These are phyloP conservation scores for Blastobasis adustella DNA, from an alignment of 2,888 invertebrate species.

Conservation along the genomic window DNA sequence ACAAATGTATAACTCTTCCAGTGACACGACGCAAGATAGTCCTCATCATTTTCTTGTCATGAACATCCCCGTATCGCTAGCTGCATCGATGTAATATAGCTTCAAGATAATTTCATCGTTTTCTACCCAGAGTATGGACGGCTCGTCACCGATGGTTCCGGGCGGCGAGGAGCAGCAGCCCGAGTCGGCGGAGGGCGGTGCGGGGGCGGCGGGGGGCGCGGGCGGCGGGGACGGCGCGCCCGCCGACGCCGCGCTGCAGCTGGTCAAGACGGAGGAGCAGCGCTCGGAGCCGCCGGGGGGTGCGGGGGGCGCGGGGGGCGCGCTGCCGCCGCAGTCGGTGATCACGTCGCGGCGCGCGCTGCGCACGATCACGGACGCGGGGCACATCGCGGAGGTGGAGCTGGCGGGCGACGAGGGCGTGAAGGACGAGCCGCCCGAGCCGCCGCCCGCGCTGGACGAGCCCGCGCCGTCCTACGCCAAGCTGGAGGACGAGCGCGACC, in stretches of 20 bases:
- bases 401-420: slow-evolving; percentile 42
- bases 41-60: too few species aligned
- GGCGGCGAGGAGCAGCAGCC: slow-evolving; percentile 28
- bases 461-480: slow-evolving; percentile 30
- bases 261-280: slow-evolving; percentile 47
- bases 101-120: too few species aligned
- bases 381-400: slow-evolving; percentile 64
- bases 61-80: too few species aligned
- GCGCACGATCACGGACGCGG: slow-evolving; percentile 76
- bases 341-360: slow-evolving; percentile 74
- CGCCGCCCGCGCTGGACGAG: slow-evolving; percentile 26
- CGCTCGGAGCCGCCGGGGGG: slow-evolving; percentile 33
- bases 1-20: too few species aligned
- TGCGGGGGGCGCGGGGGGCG: slow-evolving; percentile 1
- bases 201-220: slow-evolving; percentile 9
- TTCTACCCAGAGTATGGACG: slow-evolving; percentile 34
- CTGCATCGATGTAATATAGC: too few species aligned
- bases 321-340: slow-evolving; percentile 56
- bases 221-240: not conserved
- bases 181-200: slow-evolving; percentile 12
- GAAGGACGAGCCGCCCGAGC: slow-evolving; percentile 57
- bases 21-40: too few species aligned
- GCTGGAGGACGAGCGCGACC: slow-evolving; percentile 29
- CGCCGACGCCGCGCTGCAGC: slow-evolving; percentile 50
- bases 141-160: slow-evolving; percentile 28